These are phyloP conservation scores for Ceuthmochares aereus DNA, from an alignment of 2,113 vertebrate species.

Conservation along the genomic window DNA sequence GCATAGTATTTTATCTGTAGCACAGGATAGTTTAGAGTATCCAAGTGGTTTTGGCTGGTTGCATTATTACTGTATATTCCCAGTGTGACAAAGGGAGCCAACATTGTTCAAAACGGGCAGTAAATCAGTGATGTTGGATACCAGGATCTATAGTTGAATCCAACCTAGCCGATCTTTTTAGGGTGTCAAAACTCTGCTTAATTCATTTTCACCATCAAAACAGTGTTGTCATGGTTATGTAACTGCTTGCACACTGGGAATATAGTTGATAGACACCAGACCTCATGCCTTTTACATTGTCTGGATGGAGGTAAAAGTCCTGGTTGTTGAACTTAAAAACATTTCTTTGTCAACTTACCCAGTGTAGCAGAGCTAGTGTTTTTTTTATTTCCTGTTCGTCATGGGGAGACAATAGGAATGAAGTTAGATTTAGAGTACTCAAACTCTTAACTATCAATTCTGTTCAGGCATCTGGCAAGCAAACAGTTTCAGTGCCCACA, in stretches of 20 bases:
- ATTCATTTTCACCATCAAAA: background rate
- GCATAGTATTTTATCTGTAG: background rate
- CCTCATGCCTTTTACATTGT: background rate
- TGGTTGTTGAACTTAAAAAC: background rate
- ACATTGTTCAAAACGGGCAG: background rate
- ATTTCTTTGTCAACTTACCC: background rate
- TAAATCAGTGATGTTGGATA: background rate
- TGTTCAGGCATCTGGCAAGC: background rate
- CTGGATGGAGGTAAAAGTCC: background rate
- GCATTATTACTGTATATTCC: conserved; percentile 21
- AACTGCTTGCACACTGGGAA: background rate
- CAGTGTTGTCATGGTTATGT: background rate
- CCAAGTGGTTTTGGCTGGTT: conserved; percentile 19
- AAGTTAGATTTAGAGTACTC: background rate
- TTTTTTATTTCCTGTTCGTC: background rate
- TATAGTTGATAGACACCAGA: background rate
- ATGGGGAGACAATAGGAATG: background rate
- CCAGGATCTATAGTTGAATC: background rate
- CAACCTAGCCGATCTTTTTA: background rate
- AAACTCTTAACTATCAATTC: accelerated
- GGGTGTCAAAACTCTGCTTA: conserved; percentile 8
- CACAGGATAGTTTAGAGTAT: background rate
- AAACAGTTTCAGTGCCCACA: background rate
- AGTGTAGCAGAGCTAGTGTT: background rate
- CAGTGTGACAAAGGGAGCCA: conserved; percentile 28